Evolutionary conservation across 2,888 invertebrate genomes (phyloP), one percentile per base, ranked within the genome.

Genomic region (Cryptosula pallasiana): DNA sequence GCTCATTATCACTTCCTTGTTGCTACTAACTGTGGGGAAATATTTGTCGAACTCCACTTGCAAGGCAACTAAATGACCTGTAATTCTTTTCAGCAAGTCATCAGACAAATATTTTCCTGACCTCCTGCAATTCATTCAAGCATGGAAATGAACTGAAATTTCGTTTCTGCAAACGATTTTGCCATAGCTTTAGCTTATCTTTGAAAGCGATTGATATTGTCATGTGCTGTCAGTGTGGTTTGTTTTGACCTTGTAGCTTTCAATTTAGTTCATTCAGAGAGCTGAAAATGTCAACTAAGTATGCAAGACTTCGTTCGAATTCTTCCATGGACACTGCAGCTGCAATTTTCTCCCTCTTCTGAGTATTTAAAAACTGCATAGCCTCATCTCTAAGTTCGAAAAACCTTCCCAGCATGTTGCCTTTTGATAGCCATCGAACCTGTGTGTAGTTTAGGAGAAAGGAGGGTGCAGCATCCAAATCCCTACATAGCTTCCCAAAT

Each of bases 221-320:
- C 57, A 16, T 9, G 13, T 57, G 57, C 57, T 25, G 57, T 57
- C 25, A 57, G 25, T 23, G 25, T 5, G n/a, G 5, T 23, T 57
- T 57, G n/a, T 57, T 5, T 57, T 57, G 13, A n/a, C 57, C 25
- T 25, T 57, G 57, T 5, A 57, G 25, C 57, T 57, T 57, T 57
- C 25, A 25, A 57, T 57, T 57, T 25, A 57, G 25, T 23, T 57
- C 57, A 57, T 57, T 57, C 3, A 57, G 57, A 13, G 57, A 57
- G 57, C n/a, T 57, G n/a, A 57, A 57, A 16, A 57, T 57, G 57
- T 57, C 25, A 16, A 57, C 13, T 23, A 57, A 57, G 25, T 57
- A 57, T 5, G 57, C 57, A 16, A 57, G 57, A 57, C n/a, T 57
- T 23, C 3, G 57, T 57, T 57, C 25, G 25, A 57, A 57, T 25